Evolutionary conservation across 1,140 invertebrate species (phyloP).

Genomic region (Microvelia longipes): DNA sequence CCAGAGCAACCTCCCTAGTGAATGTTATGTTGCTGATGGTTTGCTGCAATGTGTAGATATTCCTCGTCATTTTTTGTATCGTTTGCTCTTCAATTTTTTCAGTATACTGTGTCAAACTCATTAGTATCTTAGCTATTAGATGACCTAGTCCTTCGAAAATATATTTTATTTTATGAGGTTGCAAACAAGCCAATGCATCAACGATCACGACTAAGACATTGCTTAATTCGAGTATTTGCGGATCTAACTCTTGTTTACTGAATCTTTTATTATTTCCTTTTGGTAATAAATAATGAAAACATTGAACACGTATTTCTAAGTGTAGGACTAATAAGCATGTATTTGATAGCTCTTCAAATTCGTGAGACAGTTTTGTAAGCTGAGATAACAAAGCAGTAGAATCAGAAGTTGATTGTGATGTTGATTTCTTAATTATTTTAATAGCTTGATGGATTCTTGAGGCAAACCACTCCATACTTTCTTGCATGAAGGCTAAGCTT

Average conservation of each 20-base stretch:
- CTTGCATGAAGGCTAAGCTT: conserved; percentile 73
- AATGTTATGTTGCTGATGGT: conserved; percentile 71
- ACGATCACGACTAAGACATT: conserved; percentile 63
- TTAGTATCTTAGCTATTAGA: conserved; percentile 68
- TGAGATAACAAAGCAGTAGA: neutral
- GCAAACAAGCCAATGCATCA: conserved; percentile 54
- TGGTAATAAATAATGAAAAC: conserved; percentile 77
- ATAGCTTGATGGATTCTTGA: conserved; percentile 31
- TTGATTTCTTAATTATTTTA: conserved; percentile 2
- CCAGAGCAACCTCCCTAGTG: conserved; percentile 65
- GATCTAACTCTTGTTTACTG: conserved; percentile 52
- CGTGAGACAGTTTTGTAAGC: conserved; percentile 42
- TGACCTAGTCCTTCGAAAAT: conserved; percentile 87
- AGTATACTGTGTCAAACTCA: conserved; percentile 63
- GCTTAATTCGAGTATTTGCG: conserved; percentile 63
- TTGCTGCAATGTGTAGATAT: conserved; percentile 74
- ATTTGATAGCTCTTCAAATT: conserved; percentile 77
- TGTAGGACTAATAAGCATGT: conserved; percentile 81
- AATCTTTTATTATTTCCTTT: conserved; percentile 31
- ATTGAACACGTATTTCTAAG: conserved; percentile 82
- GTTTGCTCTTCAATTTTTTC: conserved; percentile 63
- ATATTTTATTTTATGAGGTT: conserved; percentile 72
- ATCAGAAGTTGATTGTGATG: neutral
- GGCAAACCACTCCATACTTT: conserved; percentile 75
- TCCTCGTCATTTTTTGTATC: conserved; percentile 67